phyloP scores from a whole-genome alignment of 2,113 vertebrate species.

The Mystacornis crossleyi region DNA sequence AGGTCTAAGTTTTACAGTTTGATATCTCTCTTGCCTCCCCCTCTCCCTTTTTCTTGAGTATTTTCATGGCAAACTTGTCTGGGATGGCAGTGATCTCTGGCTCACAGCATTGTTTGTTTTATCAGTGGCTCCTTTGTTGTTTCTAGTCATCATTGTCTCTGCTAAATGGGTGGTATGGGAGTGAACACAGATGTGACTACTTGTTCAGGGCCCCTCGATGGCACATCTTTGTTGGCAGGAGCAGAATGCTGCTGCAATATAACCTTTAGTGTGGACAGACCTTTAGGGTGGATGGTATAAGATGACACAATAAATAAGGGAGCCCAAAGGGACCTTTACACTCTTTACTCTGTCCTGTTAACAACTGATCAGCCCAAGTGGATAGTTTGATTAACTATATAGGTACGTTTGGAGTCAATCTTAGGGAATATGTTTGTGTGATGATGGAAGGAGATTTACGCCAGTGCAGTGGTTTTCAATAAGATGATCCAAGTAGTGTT shows the following conservation, averaged over 20 bases:
- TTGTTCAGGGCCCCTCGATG: conserved; percentile 34
- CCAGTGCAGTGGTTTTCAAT: conserved; percentile 6
- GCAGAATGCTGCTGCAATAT: conserved; percentile 11
- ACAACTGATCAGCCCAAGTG: neutral
- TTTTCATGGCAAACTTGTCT: conserved; percentile 47
- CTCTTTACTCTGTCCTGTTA: conserved; percentile 8
- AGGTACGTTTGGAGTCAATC: neutral
- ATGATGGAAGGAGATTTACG: neutral
- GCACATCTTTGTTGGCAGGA: conserved; percentile 66
- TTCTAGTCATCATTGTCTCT: conserved; percentile 77
- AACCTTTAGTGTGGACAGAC: neutral
- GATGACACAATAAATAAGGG: conserved; percentile 17
- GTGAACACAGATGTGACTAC: conserved; percentile 38
- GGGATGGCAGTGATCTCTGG: neutral
- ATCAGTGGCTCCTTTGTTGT: conserved; percentile 75
- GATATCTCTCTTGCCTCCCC: neutral
- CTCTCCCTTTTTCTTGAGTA: neutral
- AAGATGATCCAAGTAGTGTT: conserved; percentile 8
- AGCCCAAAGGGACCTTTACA: conserved; percentile 33
- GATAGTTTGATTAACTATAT: conserved; percentile 15
- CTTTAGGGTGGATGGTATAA: neutral
- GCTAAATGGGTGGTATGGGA: conserved; percentile 69
- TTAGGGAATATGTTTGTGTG: neutral
- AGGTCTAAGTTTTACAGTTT: conserved; percentile 30
- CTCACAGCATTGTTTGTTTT: conserved; percentile 22